These are phyloP conservation scores for Eupithecia exiguata DNA, from an alignment of 2,888 invertebrate genomes.

Conservation along the genomic window DNA sequence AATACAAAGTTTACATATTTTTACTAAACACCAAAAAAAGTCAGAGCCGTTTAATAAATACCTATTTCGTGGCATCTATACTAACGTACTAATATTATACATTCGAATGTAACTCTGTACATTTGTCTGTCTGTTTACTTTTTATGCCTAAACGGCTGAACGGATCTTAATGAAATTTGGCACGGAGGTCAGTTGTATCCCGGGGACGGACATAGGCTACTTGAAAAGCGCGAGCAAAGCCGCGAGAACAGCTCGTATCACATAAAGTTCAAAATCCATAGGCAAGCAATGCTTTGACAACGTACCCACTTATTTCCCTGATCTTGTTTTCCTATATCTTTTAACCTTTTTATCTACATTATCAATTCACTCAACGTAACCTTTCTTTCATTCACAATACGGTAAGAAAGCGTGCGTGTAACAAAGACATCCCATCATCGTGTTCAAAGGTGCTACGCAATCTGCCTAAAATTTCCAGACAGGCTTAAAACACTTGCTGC, in stretches of 20 bases:
- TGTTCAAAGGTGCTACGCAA: slow-evolving; percentile 21
- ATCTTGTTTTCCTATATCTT: background rate
- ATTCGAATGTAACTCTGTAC: no score
- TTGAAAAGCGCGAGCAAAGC: no score
- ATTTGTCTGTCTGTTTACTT: no score
- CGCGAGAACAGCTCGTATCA: no score
- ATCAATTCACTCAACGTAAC: background rate
- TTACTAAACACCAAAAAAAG: no score
- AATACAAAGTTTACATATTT: background rate
- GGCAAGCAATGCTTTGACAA: background rate
- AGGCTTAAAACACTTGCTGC: slow-evolving; percentile 17
- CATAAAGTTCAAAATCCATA: background rate
- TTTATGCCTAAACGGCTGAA: no score
- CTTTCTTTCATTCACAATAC: background rate
- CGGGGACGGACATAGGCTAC: no score
- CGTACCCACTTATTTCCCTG: background rate
- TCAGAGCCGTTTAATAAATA: no score
- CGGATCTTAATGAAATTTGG: no score
- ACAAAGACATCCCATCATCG: slow-evolving; percentile 4
- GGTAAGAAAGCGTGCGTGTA: background rate
- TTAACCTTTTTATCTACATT: background rate
- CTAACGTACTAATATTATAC: no score
- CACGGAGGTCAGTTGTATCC: no score
- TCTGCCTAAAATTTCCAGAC: slow-evolving; percentile 14
- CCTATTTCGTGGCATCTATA: no score